A percentile compares a stretch with the other conserved stretches of the same genome.
These are phyloP conservation scores for Chelonoidis abingdonii DNA, from an alignment of 2,113 vertebrate genomes.

Conservation along the genomic window DNA sequence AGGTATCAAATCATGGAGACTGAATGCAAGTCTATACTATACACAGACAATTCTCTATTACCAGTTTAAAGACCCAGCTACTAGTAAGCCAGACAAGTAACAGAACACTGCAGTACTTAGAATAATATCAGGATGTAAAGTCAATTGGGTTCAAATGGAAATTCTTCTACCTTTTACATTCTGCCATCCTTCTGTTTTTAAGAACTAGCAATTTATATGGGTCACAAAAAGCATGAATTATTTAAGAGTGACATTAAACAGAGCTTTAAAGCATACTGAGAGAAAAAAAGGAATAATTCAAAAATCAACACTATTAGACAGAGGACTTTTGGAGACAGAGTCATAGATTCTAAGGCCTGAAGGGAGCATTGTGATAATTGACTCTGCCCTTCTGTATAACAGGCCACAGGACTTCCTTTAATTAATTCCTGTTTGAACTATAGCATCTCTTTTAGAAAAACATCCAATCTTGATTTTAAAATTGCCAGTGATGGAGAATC, in stretches of 20 bases:
- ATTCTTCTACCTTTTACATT: neutral
- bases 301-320: neutral
- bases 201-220: neutral
- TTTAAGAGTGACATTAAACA: neutral
- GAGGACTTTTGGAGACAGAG: neutral
- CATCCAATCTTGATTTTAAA: neutral
- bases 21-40: neutral
- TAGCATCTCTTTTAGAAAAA: neutral
- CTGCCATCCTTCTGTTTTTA: neutral
- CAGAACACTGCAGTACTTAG: neutral
- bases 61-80: neutral
- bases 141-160: neutral
- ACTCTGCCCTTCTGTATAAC: neutral
- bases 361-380: neutral
- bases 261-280: neutral
- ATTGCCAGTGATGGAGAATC: neutral
- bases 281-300: neutral
- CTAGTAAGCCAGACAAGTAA: neutral
- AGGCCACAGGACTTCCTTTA: neutral
- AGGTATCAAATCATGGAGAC: neutral
- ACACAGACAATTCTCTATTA: neutral
- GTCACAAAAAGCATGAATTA: no score
- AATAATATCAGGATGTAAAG: neutral
- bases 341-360: neutral
- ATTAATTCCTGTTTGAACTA: neutral